Evolutionary conservation across 2,113 vertebrate genomes (phyloP), one percentile per base, ranked within the genome.

Genomic region (Machaerirhynchus nigripectus): DNA sequence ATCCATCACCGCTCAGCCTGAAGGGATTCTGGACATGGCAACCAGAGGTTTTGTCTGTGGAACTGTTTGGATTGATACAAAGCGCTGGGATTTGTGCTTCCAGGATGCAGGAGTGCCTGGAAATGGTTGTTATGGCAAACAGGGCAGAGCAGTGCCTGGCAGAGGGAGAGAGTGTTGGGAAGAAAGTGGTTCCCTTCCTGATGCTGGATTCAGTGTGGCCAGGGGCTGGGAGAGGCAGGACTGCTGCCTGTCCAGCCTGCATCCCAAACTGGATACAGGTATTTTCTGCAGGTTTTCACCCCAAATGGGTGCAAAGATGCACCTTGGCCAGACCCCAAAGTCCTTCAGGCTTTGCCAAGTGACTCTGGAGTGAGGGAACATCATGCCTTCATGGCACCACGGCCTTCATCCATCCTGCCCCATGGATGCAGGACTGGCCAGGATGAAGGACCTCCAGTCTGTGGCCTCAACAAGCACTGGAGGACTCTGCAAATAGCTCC

Each of bases 41-140:
- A 77, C 60, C 77, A 70, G 93, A 87, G 70, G 89, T 95, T 97
- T 96, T 97, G 95, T 97, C 96, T 97, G 93, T 90, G 88, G 89
- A 95, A 89, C 95, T 96, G 92, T 95, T 94, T n/a, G 61, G 95
- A 78, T 89, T 97, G 97, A 96, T 96, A 90, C 55, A 95, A 97
- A 95, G 89, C 67, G 2, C 83, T 39, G 83, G 95, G 94, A 82
- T 73, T 95, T 85, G 84, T 18, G 49, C 93, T 97, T 82, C 76
- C 83, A 92, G 93, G 46, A 82, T 30, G 61, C 89, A 50, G n/a
- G 17, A 97, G 82, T 97, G 97, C 95, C 96, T 98, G 95, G 97
- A 92, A 91, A 97, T 86, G 7, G 95, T 97, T 97, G 96, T 97
- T 97, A 95, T 47, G 95, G 97, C 91, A 97, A 95, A 88, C 40